phyloP scores from a whole-genome alignment of 2,797 vertebrate genomes.

The Myotis daubentonii region DNA sequence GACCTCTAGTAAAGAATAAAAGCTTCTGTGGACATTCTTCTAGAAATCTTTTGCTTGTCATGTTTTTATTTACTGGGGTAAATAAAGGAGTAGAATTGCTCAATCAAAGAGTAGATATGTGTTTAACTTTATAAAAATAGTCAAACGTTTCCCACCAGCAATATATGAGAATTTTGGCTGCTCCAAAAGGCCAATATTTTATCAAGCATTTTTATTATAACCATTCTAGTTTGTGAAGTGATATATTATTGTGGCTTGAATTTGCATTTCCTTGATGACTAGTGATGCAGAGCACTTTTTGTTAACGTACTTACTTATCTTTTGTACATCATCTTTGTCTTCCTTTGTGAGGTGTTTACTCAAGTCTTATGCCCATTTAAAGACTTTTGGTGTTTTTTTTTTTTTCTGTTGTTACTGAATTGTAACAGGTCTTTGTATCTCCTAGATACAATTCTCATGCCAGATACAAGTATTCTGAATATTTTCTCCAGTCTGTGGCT shows the following conservation, averaged over 20 bases:
- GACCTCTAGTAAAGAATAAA: neutral
- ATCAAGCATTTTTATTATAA: neutral
- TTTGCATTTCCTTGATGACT: neutral
- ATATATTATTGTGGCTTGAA: neutral
- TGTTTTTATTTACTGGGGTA: neutral
- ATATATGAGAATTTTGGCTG: neutral
- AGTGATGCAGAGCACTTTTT: neutral
- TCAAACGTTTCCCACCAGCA: neutral
- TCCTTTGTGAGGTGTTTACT: neutral
- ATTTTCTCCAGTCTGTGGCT: neutral
- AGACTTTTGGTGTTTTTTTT: neutral
- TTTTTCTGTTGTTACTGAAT: neutral
- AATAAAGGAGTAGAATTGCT: slow-evolving; percentile 16
- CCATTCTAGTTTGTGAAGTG: neutral
- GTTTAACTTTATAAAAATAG: neutral
- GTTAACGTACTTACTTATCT: neutral
- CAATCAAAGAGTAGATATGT: neutral
- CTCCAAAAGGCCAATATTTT: neutral
- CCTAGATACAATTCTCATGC: neutral
- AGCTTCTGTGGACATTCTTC: neutral
- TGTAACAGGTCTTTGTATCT: neutral
- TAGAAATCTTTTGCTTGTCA: neutral
- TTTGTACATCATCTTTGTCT: neutral
- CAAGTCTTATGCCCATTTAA: neutral
- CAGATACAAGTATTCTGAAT: slow-evolving; percentile 5